Percentiles rank a stretch among this genome's conserved stretches.
phyloP scores from a whole-genome alignment of 35 echinoderm and acorn worm species.

The Anneissia japonica region DNA sequence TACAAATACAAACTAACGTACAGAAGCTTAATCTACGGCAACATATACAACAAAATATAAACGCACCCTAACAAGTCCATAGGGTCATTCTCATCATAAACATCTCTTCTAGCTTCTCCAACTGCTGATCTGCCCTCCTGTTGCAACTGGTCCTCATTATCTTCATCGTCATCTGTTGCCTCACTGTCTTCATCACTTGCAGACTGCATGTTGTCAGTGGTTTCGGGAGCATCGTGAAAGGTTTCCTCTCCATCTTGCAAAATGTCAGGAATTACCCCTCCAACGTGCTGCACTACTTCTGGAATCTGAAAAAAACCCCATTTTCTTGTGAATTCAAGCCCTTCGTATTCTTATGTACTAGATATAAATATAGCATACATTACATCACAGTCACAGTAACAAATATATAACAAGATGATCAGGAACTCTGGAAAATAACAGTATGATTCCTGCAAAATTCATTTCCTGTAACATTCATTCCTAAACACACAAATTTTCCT shows the following conservation, averaged over 20 bases:
- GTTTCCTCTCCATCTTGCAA: conserved; percentile 4
- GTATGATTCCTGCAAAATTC: no score
- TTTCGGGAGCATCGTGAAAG: not conserved
- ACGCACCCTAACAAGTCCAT: not conserved
- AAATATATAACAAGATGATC: no score
- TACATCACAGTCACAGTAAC: no score
- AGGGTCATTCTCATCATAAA: not conserved
- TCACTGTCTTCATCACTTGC: not conserved
- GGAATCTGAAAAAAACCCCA: not conserved
- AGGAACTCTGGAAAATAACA: no score
- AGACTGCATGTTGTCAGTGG: not conserved
- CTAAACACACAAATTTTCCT: no score
- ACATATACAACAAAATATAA: no score
- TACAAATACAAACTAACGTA: no score
- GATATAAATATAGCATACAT: no score
- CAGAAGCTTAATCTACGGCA: no score
- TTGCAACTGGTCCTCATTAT: not conserved
- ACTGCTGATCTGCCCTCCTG: not conserved
- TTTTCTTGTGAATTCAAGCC: no score
- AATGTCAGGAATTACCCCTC: not conserved
- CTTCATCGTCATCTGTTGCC: not conserved
- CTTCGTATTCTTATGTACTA: no score
- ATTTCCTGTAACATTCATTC: no score
- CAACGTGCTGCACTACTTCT: not conserved
- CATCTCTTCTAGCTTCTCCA: not conserved